These are phyloP conservation scores for Sminthurinus aureus DNA, from an alignment of 2,888 invertebrate genomes.

Conservation along the genomic window DNA sequence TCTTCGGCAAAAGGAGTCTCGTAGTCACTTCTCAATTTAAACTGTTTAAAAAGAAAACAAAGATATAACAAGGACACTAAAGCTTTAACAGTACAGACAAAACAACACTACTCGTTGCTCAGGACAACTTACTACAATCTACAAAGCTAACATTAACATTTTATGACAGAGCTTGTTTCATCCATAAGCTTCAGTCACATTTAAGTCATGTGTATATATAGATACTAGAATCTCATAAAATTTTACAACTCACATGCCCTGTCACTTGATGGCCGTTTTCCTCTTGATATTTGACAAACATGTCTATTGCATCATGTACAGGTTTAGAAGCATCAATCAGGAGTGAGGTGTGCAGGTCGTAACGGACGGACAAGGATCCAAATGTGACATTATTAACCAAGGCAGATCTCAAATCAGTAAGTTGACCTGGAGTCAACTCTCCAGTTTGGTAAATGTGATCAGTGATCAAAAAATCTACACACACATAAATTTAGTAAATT, in stretches of 20 bases:
- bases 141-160: no score
- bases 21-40: no score
- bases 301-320: slow-evolving; percentile 63
- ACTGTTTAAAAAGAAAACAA: slow-evolving; percentile 64
- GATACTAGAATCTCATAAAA: no score
- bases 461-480: slow-evolving; percentile 88
- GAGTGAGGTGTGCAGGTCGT: slow-evolving; percentile 81
- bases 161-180: no score
- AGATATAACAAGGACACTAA: not conserved
- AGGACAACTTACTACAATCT: no score
- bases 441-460: slow-evolving; percentile 78
- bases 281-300: slow-evolving; percentile 67
- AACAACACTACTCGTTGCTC: no score
- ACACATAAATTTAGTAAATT: no score
- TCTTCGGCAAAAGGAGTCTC: no score
- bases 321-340: slow-evolving; percentile 66
- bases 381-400: slow-evolving; percentile 97
- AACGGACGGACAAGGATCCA: slow-evolving; percentile 85
- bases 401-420: slow-evolving; percentile 93
- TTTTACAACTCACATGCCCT: slow-evolving; percentile 73
- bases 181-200: no score
- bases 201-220: no score
- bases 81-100: no score
- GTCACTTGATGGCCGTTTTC: slow-evolving; percentile 70
- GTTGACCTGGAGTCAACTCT: slow-evolving; percentile 72